Evolutionary conservation across 2,797 vertebrate genomes (phyloP).

Genomic region (Cossypha caffra): DNA sequence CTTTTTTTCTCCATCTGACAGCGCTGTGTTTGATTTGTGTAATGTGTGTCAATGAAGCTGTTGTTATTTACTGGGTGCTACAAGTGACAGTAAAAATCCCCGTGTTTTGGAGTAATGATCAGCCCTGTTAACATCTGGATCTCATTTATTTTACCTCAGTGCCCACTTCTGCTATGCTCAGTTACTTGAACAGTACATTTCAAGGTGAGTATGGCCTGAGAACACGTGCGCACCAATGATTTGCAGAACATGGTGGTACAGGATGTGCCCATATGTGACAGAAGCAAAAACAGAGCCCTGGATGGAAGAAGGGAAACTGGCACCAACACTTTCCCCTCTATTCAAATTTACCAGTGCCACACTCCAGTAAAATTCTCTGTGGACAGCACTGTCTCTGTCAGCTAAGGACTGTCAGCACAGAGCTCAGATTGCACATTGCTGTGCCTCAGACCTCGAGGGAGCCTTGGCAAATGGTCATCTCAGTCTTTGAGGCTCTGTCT

Average conservation of each 20-base stretch:
- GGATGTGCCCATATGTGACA: neutral
- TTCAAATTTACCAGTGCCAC: neutral
- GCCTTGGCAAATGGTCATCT: neutral
- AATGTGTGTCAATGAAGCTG: constrained; percentile 29
- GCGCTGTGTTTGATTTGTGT: constrained; percentile 23
- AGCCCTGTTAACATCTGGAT: constrained; percentile 25
- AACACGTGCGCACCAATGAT: neutral
- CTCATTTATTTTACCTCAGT: constrained; percentile 35
- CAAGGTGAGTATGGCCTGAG: neutral
- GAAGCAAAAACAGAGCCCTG: neutral
- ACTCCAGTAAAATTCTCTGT: neutral
- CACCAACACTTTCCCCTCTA: neutral
- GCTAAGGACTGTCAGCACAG: neutral
- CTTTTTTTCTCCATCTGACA: neutral
- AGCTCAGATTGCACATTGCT: neutral
- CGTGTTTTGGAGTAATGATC: neutral
- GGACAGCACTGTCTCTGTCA: neutral
- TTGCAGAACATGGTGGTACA: neutral
- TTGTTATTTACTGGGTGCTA: constrained; percentile 64
- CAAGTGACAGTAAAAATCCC: constrained; percentile 43
- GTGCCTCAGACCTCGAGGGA: neutral
- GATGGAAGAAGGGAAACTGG: neutral
- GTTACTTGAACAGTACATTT: neutral
- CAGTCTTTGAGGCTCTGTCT: neutral
- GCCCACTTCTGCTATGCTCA: neutral